Evolutionary conservation across 2,888 invertebrate genomes (phyloP), one percentile per base, ranked within the genome.

Genomic region (Synergus japonicus): DNA sequence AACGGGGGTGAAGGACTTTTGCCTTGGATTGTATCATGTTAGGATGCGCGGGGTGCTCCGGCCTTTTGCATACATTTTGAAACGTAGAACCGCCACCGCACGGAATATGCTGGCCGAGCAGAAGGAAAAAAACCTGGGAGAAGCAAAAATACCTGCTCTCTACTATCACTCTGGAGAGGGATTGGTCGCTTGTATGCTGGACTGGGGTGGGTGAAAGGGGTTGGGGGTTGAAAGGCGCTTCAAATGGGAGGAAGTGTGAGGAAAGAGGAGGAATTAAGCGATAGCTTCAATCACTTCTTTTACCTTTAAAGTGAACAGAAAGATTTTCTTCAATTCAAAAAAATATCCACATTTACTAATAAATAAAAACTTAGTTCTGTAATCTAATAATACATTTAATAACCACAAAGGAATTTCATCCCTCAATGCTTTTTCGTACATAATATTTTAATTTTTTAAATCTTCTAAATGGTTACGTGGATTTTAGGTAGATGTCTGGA

Each of bases 21-120:
- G 86, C 78, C 78, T 49, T 76, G 80, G 88, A 87, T 83, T 92
- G 91, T 91, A 91, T 89, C 85, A 83, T 83, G 89, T 90, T 91
- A 89, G 89, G 90, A 91, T 91, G 91, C 90, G 89, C 90, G 88
- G 87, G 88, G 87, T 89, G 88, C 89, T 85, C 86, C 84, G 89
- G 90, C 90, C 91, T 91, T 91, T 92, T 92, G 90, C 91, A 91
- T 92, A 91, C 88, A 91, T 91, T 91, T 91, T 88, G 88, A 91
- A 91, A 90, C 89, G 88, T 86, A 87, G 88, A 89, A 86, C 88
- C 85, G n/a, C 83, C 83, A 81, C 84, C 86, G 85, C 86, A 83
- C 86, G 89, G 86, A 90, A 90, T 90, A 89, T 89, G 88, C 89
- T 86, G 86, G 86, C 86, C 86, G 86, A 78, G 83, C 81, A 65